These are phyloP conservation scores for Austrofundulus limnaeus DNA, from an alignment of 2,113 vertebrate species.

Conservation along the genomic window DNA sequence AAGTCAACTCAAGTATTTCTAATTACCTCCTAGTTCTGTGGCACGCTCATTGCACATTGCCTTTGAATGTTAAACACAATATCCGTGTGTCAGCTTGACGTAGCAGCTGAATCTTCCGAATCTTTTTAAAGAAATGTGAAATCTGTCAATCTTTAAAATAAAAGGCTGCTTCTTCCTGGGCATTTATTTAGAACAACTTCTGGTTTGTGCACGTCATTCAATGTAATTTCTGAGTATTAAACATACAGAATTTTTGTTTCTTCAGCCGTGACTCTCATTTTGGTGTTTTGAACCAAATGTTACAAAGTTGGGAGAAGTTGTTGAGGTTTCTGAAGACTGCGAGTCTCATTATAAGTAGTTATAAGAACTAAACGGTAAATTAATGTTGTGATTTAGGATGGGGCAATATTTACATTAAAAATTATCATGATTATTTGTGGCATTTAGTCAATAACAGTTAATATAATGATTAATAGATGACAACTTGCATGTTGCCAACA, in stretches of 20 bases:
- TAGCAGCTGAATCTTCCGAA: conserved; percentile 42
- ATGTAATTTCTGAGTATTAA: conserved; percentile 32
- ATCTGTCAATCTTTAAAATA: conserved; percentile 55
- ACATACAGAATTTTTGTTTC: conserved; percentile 18
- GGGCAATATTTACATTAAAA: too few species aligned
- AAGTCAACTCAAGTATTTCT: conserved; percentile 37
- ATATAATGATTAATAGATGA: too few species aligned
- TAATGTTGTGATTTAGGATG: too few species aligned
- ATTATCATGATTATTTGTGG: too few species aligned
- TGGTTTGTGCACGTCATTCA: conserved; percentile 38
- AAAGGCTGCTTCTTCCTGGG: conserved; percentile 34
- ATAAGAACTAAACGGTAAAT: too few species aligned
- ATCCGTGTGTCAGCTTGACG: conserved; percentile 42
- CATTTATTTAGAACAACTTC: conserved; percentile 36
- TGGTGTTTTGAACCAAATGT: not conserved
- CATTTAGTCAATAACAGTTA: too few species aligned
- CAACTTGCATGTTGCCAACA: too few species aligned
- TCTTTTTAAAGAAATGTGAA: conserved; percentile 50
- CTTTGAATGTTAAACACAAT: conserved; percentile 62
- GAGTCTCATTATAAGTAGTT: too few species aligned
- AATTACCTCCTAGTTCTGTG: conserved; percentile 57
- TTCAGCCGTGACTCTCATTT: conserved; percentile 21
- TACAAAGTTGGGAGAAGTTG: too few species aligned
- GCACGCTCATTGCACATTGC: conserved; percentile 43
- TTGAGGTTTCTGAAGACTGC: too few species aligned